phyloP scores from a whole-genome alignment of 1,140 invertebrate genomes.

The Dryas iulia region DNA sequence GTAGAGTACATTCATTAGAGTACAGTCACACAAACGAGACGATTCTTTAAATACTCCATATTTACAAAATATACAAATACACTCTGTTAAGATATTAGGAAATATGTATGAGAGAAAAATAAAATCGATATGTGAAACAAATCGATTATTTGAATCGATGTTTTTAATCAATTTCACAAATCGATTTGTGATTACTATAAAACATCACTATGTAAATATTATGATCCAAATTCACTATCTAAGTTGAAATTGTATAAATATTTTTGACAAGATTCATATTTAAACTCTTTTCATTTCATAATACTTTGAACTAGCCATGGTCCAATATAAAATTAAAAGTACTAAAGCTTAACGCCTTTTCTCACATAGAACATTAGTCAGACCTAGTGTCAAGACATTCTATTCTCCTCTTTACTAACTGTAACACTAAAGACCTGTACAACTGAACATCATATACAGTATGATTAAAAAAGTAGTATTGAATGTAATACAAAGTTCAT shows the following conservation, averaged over 20 bases:
- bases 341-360: too few relatives aligned
- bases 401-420: too few relatives aligned
- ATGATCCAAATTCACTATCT: constrained; percentile 23
- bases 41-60: constrained; percentile 33
- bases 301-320: neutral
- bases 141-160: neutral
- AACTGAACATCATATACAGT: too few relatives aligned
- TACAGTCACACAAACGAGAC: neutral
- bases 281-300: neutral
- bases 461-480: too few relatives aligned
- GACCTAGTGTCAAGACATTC: too few relatives aligned
- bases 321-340: neutral
- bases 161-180: neutral
- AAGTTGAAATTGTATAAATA: constrained; percentile 5
- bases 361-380: too few relatives aligned
- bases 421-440: too few relatives aligned
- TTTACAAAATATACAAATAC: constrained; percentile 52
- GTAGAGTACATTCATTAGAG: too few relatives aligned
- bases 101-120: constrained; percentile 8
- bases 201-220: constrained; percentile 4
- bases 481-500: too few relatives aligned
- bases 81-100: constrained; percentile 1
- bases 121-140: constrained; percentile 1
- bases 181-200: neutral
- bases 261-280: neutral